Evolutionary conservation across 1,140 invertebrate species (phyloP).

Genomic region (Aphelinus atriplicis): DNA sequence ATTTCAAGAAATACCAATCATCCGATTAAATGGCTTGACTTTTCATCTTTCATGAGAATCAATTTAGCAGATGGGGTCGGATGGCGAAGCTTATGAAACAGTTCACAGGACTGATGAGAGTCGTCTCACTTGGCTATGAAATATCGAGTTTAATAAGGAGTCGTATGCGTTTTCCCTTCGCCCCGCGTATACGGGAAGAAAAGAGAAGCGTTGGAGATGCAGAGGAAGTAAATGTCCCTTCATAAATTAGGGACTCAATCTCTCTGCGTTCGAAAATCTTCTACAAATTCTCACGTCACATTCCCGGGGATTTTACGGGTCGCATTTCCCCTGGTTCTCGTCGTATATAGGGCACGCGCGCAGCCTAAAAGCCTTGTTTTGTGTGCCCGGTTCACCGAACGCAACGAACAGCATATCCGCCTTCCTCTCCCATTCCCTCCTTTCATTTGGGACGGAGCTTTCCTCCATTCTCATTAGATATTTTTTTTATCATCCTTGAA

Average conservation of each 20-base stretch:
- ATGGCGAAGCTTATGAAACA: not conserved
- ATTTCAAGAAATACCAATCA: too few species aligned
- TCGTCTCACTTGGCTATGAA: not conserved
- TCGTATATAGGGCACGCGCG: slow-evolving; percentile 18
- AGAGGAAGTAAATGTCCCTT: slow-evolving; percentile 19
- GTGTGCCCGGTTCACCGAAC: not conserved
- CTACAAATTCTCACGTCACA: slow-evolving; percentile 24
- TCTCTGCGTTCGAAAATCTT: slow-evolving; percentile 27
- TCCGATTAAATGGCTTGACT: too few species aligned
- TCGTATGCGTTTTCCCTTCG: not conserved
- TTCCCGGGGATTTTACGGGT: slow-evolving; percentile 21
- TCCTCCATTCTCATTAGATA: not conserved
- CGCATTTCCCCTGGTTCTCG: slow-evolving; percentile 11
- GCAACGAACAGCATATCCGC: not conserved
- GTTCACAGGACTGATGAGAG: too few species aligned
- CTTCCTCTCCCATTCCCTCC: not conserved
- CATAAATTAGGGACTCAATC: slow-evolving; percentile 36
- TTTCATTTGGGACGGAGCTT: too few species aligned
- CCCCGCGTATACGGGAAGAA: not conserved
- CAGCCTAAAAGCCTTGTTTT: not conserved
- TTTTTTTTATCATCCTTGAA: slow-evolving; percentile 1
- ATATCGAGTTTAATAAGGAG: slow-evolving; percentile 32
- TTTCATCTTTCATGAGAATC: slow-evolving; percentile 1
- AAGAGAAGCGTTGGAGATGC: not conserved
- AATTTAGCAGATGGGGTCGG: not conserved